phyloP scores from a whole-genome alignment of 1,140 invertebrate genomes.

The Lanistes nyassanus region DNA sequence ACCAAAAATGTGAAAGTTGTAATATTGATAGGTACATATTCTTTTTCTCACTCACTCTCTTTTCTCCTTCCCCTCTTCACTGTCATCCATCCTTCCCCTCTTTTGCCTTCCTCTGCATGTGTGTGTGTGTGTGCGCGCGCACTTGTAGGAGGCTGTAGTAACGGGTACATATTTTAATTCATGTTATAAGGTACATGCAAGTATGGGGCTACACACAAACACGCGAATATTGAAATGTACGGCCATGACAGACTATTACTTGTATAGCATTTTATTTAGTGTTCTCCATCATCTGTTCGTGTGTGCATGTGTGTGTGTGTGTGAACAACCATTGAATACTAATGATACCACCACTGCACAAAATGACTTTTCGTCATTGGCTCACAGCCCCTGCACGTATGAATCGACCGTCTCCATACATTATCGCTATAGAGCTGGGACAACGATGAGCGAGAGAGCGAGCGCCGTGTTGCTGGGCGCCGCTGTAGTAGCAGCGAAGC shows the following conservation, averaged over 20 bases:
- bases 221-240: no score
- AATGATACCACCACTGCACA: background rate
- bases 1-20: no score
- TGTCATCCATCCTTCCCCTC: background rate
- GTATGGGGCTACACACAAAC: no score
- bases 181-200: no score
- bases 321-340: background rate
- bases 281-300: background rate
- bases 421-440: background rate
- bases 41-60: constrained; percentile 12
- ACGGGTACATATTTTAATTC: background rate
- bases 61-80: background rate
- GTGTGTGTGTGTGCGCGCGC: background rate
- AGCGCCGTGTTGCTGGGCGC: background rate
- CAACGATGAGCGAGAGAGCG: constrained; percentile 2
- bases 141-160: background rate
- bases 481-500: background rate
- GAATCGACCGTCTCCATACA: background rate
- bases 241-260: no score
- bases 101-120: background rate
- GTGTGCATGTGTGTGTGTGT: constrained; percentile 13
- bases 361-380: background rate
- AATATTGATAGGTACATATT: background rate
- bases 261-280: no score
- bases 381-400: background rate